Evolutionary conservation across 2,797 vertebrate genomes (phyloP).

Genomic region (Syndactyla subalaris): DNA sequence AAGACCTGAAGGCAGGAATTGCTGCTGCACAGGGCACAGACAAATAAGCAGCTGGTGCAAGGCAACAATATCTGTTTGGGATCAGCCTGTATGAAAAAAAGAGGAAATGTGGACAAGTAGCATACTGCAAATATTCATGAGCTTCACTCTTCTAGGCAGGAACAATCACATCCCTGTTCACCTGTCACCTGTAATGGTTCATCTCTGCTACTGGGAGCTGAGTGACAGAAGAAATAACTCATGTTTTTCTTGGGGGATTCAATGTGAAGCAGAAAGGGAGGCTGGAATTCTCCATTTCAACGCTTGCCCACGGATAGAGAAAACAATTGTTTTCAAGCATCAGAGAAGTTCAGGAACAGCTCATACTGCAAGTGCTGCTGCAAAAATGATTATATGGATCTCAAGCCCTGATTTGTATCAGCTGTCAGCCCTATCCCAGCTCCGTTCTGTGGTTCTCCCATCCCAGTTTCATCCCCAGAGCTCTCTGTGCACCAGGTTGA

Average conservation of each 20-base stretch:
- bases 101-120: neutral
- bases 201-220: neutral
- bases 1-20: neutral
- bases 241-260: neutral
- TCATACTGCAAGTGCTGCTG: neutral
- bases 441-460: neutral
- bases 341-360: neutral
- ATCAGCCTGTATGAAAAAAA: neutral
- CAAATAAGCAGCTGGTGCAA: neutral
- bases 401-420: neutral
- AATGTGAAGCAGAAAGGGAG: neutral
- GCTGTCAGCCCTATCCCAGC: neutral
- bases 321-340: neutral
- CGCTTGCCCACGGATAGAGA: neutral
- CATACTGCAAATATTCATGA: neutral
- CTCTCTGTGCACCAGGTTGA: neutral
- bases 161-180: neutral
- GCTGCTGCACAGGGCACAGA: neutral
- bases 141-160: neutral
- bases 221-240: neutral
- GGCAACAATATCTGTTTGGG: neutral
- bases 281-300: neutral
- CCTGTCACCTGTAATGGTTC: neutral
- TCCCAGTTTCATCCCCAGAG: neutral
- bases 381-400: accelerated